Base-by-base conservation (phyloP, 2,797 vertebrate species). In the Oreonectes daqikongensis region DNA sequence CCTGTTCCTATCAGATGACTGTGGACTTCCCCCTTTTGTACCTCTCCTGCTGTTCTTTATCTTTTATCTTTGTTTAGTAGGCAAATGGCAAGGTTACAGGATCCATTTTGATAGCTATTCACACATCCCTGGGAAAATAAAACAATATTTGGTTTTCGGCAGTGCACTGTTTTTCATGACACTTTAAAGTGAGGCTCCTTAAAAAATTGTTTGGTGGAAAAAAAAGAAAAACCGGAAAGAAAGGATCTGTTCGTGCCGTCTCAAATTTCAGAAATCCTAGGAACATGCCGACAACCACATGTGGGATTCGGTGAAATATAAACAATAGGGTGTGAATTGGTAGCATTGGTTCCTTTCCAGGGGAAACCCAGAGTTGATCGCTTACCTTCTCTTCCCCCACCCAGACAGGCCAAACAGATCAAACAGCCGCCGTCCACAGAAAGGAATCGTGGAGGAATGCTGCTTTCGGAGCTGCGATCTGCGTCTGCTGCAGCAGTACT, bases 381-480 rank as follows among this genome's bases (percentile, higher is more conserved):
- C 75, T 76, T 63, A 59, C 38, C 57, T 72, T 76, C 66, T 64
- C 44, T 24, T 24, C 64, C 30, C 64, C 28, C 75, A 78, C 67
- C n/a, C 85, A 95, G 95, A 93, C 87, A 90, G 92, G 72, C 93
- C 93, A 0, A 90, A 91, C 79, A 91, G 94, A 79, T 86, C 85
- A 82, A 93, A 85, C 84, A 82, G 78, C 26, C 90, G 93, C 6
- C 90, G 95, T 69, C 85, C 90, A 80, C 93, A 91, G 85, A 88
- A 88, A 68, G 95, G 95, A 6, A 96, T 96, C 0, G 95, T 96
- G 76, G 95, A 96, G 46, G 94, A 95, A 75, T 96, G 95, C 71
- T 96, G 95, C 85, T 96, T 95, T 88, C 92, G 93, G 74, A 94
- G 94, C 84, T 96, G 95, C 0, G 93, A 94, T 85, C 87, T 96